Evolutionary conservation across 2,797 vertebrate genomes (phyloP).

Genomic region (Acrossocheilus fasciatus): DNA sequence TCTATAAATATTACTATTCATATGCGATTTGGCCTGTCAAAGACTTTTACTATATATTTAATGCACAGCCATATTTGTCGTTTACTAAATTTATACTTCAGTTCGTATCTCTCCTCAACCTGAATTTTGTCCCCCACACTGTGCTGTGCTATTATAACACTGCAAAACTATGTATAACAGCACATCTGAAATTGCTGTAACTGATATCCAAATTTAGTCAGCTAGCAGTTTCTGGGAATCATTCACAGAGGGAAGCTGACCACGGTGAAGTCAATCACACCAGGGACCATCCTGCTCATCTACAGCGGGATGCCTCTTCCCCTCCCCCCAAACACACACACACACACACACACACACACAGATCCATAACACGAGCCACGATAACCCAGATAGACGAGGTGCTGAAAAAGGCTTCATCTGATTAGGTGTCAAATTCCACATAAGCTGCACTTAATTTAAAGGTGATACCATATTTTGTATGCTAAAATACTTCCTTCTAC

Average conservation of each 20-base stretch:
- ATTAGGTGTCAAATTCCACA: slow-evolving; percentile 9
- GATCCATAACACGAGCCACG: background rate
- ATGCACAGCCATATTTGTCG: background rate
- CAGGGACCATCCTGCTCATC: background rate
- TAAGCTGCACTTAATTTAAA: background rate
- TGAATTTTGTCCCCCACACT: background rate
- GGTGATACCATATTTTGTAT: background rate
- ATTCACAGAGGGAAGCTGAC: slow-evolving; percentile 33
- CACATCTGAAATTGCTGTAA: slow-evolving; percentile 8
- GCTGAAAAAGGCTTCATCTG: slow-evolving; percentile 13
- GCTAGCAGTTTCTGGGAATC: slow-evolving; percentile 37
- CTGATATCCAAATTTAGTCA: slow-evolving; percentile 39
- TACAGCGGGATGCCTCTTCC: background rate
- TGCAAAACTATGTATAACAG: slow-evolving; percentile 1
- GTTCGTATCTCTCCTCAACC: background rate
- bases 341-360: background rate
- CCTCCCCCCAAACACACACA: background rate
- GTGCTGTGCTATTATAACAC: background rate
- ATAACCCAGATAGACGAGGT: slow-evolving; percentile 20
- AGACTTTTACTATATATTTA: background rate
- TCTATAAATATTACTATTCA: background rate
- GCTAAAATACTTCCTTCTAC: background rate
- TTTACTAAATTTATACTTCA: background rate
- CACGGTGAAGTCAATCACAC: slow-evolving; percentile 35
- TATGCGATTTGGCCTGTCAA: background rate